Evolutionary conservation across 1,140 invertebrate species (phyloP).

Genomic region (Heliothis virescens): DNA sequence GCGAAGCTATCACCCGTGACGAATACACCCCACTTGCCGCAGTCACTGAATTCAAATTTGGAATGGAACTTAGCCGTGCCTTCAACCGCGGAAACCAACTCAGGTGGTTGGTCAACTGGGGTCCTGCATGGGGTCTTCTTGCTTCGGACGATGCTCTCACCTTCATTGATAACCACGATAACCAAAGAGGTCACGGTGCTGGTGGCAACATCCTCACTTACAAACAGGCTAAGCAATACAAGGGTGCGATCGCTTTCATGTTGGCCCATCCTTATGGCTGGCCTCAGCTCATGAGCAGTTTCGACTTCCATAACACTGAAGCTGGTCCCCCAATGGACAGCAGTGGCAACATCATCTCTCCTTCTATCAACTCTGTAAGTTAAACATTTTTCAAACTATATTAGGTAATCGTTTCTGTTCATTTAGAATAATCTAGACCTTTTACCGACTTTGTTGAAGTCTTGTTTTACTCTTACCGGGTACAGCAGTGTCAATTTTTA

Average conservation of each 20-base stretch:
- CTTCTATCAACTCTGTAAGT: conserved; percentile 87
- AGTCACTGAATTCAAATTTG: conserved; percentile 91
- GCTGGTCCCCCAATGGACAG: conserved; percentile 88
- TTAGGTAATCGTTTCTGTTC: no score
- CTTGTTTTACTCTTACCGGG: no score
- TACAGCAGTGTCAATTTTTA: no score
- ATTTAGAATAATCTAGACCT: no score
- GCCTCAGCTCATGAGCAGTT: conserved; percentile 93
- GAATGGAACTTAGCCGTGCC: conserved; percentile 76
- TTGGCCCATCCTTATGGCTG: conserved; percentile 93
- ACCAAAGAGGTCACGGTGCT: conserved; percentile 87
- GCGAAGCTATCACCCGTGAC: conserved; percentile 88
- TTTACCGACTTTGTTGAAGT: no score
- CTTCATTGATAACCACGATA: conserved; percentile 89
- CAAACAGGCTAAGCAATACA: conserved; percentile 88
- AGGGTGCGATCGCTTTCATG: conserved; percentile 92
- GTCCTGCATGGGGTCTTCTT: conserved; percentile 87
- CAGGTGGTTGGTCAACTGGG: conserved; percentile 86
- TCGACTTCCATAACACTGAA: conserved; percentile 86
- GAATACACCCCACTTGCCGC: conserved; percentile 90
- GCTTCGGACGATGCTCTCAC: conserved; percentile 86
- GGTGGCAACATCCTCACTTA: conserved; percentile 88
- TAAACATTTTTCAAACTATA: not conserved
- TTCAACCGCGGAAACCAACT: conserved; percentile 70
- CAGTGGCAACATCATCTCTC: conserved; percentile 88